Percentiles rank a stretch among this genome's conserved stretches.
These are phyloP conservation scores for Scaptodrosophila lebanonensis DNA, from an alignment of 1,140 invertebrate genomes.

Conservation along the genomic window DNA sequence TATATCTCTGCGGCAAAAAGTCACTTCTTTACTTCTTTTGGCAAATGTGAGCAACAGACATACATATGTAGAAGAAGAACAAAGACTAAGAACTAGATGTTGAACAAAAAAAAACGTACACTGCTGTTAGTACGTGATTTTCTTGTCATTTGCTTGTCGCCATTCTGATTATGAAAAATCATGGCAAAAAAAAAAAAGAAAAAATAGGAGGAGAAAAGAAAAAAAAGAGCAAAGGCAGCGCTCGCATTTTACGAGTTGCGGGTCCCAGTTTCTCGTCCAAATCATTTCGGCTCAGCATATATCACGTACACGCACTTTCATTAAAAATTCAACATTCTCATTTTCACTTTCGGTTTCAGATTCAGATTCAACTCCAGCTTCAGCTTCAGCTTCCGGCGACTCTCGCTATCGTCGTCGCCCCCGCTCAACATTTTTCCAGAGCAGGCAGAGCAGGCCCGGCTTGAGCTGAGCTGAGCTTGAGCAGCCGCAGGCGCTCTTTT, in stretches of 20 bases:
- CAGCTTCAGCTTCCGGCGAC: slow-evolving; percentile 50
- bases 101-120: no score
- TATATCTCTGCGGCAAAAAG: no score
- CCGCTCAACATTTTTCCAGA: no score
- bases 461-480: no score
- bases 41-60: no score
- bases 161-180: slow-evolving; percentile 65
- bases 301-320: slow-evolving; percentile 68
- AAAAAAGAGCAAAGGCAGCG: slow-evolving; percentile 33
- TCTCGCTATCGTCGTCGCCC: slow-evolving; percentile 6
- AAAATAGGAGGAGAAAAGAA: slow-evolving; percentile 15
- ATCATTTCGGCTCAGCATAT: slow-evolving; percentile 56
- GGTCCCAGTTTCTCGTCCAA: slow-evolving; percentile 25
- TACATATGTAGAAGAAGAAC: no score
- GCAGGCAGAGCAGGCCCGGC: no score
- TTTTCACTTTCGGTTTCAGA: slow-evolving; percentile 57
- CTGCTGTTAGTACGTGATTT: slow-evolving; percentile 53
- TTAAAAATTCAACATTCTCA: slow-evolving; percentile 48
- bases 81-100: no score
- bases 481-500: no score
- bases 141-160: slow-evolving; percentile 49
- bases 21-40: no score
- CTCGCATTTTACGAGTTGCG: slow-evolving; percentile 24
- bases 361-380: no score
- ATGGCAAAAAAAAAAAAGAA: slow-evolving; percentile 57